Evolutionary conservation across 2,113 vertebrate genomes (phyloP), one percentile per base, ranked within the genome.

Genomic region (Thymallus thymallus): DNA sequence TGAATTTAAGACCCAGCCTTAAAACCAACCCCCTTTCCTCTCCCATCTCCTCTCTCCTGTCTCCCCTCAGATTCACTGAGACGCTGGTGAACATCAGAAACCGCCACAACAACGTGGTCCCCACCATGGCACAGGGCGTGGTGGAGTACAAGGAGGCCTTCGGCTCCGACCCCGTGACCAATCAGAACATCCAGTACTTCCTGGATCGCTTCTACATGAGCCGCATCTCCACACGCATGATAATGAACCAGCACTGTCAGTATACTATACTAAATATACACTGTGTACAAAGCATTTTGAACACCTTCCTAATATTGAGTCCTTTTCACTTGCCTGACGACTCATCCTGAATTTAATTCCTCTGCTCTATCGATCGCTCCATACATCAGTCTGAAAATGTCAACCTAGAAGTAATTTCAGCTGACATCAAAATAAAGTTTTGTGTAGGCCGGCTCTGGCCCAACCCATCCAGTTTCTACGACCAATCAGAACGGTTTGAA

Each of bases 211-310:
- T 99, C 91, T 99, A 99, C 88, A 98, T 98, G 95, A 99, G 96
- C 89, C 95, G 98, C 62, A 98, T 99, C 91, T 99, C 98, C 10
- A 98, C 94, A 0, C 94, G 98, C 73, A 99, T 99, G 98, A 92
- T 99, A 67, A 99, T 99, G 94, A 99, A 98, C 88, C 97, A 99
- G 78, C 98, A 99, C 87, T 95, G 98, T 99, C 92, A 97, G 97
- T 94, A 86, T 84, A 72, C 35, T 24, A 79, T 80, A 81, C 64
- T 41, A 41, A 41, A 41, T 41, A 41, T 41, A 41, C 35, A 12
- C 35, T 41, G 9, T 2, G 35, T 41, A 41, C 35, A 10, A 41
- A 41, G 9, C 35, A 41, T 41, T 41, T 2, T 6, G 35, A 41
- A 41, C 7, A 41, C 9, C 35, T 41, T 9, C 35, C 35, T 41